Evolutionary conservation across 2,888 invertebrate species (phyloP), one percentile per base, ranked within the genome.

Genomic region (Margaritifera margaritifera): DNA sequence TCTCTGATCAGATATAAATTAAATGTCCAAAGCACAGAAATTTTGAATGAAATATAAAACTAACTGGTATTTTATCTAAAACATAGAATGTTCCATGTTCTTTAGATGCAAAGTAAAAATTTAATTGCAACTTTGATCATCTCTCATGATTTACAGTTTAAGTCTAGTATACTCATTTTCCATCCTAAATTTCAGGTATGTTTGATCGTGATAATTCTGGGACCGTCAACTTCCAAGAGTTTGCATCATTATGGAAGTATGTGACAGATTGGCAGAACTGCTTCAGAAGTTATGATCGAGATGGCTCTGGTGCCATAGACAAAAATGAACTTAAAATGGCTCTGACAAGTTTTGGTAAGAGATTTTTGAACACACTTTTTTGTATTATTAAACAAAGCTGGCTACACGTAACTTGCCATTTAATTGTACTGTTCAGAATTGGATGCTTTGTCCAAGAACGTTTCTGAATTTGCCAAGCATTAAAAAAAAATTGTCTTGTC

Each of bases 181-280:
- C n/a, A 24, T 4, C 18, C 42, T 55, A 25, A 11, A 22, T 80
- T 81, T n/a, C 80, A 92, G 92, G 92, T 61, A 93, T 99, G 98
- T 98, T 97, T 92, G 99, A 99, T 89, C 93, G 94, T 77, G 94
- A 95, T 84, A 94, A 94, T 84, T 93, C 94, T 84, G 98, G 98
- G 11, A 94, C 94, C 1, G 96, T 99, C 66, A 94, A 93, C 82
- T 98, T 98, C 90, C 94, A 97, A 85, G 98, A 99, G 90, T 99
- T 99, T 90, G 95, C 95, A 62, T 94, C 96, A 0, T 91, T 99
- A 0, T 99, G 99, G 99, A 97, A 97, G 89, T 99, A 98, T 90
- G 96, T 99, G 0, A 96, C 95, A 8, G 98, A 99, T 86, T 99
- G 99, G 99, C 97, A 98, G 88, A 94, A 93, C 85, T 97, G 97